Percentiles rank a stretch among this genome's conserved stretches.
Evolutionary conservation across 2,888 invertebrate species (phyloP).

Genomic region (Leptinotarsa haldemani): DNA sequence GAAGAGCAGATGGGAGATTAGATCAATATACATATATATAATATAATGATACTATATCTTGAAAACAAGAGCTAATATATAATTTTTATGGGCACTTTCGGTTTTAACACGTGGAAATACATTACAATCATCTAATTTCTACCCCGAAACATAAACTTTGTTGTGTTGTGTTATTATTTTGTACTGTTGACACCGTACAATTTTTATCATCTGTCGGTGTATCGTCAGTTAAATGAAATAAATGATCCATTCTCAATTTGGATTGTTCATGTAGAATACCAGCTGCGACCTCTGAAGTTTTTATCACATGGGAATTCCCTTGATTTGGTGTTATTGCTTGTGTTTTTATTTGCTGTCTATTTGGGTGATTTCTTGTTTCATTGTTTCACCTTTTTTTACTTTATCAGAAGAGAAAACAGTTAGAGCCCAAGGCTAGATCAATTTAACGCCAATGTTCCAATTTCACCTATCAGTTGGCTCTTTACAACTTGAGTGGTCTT

Average conservation of each 20-base stretch:
- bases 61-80: too few species aligned
- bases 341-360: not conserved
- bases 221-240: not conserved
- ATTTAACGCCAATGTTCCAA: too few species aligned
- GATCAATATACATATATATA: too few species aligned
- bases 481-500: too few species aligned
- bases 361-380: not conserved
- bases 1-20: too few species aligned
- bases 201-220: not conserved
- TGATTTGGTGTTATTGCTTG: not conserved
- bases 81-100: too few species aligned
- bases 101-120: too few species aligned
- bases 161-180: too few species aligned
- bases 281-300: not conserved
- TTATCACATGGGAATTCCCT: not conserved
- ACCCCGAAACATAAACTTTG: too few species aligned
- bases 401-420: not conserved
- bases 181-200: not conserved
- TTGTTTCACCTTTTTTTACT: not conserved
- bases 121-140: too few species aligned
- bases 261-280: not conserved
- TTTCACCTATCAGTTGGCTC: too few species aligned
- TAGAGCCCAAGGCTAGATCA: not conserved
- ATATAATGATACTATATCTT: too few species aligned
- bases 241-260: not conserved